Evolutionary conservation across 2,113 vertebrate genomes (phyloP).

Genomic region (Fulmarus glacialis): DNA sequence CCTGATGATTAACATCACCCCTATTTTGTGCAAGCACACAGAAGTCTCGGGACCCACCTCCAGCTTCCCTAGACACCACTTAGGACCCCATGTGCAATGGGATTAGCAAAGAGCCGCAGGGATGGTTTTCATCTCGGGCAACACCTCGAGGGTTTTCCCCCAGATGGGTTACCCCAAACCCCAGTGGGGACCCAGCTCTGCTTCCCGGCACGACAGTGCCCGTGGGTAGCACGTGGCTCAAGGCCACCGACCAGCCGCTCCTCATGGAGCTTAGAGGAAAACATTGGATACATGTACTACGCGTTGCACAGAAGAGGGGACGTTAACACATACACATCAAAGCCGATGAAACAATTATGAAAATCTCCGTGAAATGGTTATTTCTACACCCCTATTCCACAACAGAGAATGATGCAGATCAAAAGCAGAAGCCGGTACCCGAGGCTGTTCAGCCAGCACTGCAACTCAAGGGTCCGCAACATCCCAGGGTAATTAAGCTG

Average conservation of each 20-base stretch:
- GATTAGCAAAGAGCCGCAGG: not conserved
- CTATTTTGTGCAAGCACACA: not conserved
- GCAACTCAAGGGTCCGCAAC: not conserved
- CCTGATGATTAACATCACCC: not conserved
- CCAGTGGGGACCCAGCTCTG: rapidly evolving
- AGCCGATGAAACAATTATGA: not conserved
- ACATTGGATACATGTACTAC: rapidly evolving
- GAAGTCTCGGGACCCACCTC: not conserved
- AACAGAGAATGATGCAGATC: not conserved
- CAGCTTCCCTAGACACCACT: not conserved
- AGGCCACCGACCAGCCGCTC: not conserved
- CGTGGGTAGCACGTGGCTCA: rapidly evolving
- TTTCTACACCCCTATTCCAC: not conserved
- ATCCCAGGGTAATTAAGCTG: not conserved
- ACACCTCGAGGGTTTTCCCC: not conserved
- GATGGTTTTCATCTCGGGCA: not conserved
- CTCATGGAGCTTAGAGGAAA: not conserved
- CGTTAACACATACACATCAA: not conserved
- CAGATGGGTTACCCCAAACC: not conserved
- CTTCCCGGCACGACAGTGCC: not conserved
- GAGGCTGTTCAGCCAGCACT: not conserved
- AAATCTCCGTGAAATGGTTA: not conserved
- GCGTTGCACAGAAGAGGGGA: not conserved
- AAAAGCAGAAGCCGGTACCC: not conserved
- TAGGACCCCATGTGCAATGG: rapidly evolving